These are phyloP conservation scores for Gymnocypris eckloni DNA, from an alignment of 2,797 vertebrate genomes.

Conservation along the genomic window DNA sequence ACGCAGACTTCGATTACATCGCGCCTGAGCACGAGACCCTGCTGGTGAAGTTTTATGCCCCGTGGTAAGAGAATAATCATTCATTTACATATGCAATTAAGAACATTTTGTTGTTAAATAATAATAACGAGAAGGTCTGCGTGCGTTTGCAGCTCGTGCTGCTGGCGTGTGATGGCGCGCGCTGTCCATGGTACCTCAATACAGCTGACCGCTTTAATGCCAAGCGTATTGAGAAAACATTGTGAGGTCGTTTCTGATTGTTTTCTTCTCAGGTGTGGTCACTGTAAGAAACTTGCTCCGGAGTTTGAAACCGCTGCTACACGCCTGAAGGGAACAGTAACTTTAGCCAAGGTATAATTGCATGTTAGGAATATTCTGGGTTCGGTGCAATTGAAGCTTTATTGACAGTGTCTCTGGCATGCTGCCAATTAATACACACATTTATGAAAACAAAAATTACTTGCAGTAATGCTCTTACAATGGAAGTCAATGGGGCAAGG, in stretches of 20 bases:
- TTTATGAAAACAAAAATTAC: not conserved
- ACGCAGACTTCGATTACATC: constrained; percentile 79
- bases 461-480: not conserved
- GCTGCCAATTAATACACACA: not conserved
- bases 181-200: constrained; percentile 58
- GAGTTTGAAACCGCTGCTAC: constrained; percentile 80
- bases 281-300: constrained; percentile 81
- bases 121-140: not conserved
- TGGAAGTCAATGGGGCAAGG: no score
- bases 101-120: not conserved
- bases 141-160: not conserved
- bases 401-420: not conserved
- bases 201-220: not conserved
- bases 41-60: constrained; percentile 82
- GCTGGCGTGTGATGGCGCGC: not conserved
- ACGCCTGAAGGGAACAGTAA: constrained; percentile 73
- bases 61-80: constrained; percentile 72
- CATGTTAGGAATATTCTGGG: not conserved
- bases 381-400: not conserved
- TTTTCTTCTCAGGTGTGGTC: constrained; percentile 74
- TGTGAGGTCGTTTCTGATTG: not conserved
- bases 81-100: not conserved
- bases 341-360: constrained; percentile 74
- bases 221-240: not conserved
- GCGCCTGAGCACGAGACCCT: constrained; percentile 78